Evolutionary conservation across 2,888 invertebrate genomes (phyloP).

Genomic region (Norana najaformis): DNA sequence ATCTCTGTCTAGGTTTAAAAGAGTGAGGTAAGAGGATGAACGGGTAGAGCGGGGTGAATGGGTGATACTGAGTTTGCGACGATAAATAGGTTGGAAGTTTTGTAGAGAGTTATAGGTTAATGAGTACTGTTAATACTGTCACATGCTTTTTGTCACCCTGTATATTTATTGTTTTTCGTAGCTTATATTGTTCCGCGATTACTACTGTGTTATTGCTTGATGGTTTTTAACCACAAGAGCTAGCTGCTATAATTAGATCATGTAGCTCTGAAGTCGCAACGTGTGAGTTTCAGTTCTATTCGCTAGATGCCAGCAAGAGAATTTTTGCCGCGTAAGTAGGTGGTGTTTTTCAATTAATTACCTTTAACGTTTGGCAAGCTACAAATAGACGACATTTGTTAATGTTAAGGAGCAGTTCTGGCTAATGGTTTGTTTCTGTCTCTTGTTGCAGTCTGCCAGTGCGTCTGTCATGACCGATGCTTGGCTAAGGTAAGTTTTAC

Average conservation of each 20-base stretch:
- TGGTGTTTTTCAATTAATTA: not conserved
- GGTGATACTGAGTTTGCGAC: too few relatives aligned
- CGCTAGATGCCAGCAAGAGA: not conserved
- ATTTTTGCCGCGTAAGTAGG: not conserved
- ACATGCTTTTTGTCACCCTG: too few relatives aligned
- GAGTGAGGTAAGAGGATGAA: too few relatives aligned
- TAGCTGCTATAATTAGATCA: not conserved
- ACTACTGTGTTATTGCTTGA: too few relatives aligned
- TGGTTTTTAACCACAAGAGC: not conserved
- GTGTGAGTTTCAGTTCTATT: not conserved
- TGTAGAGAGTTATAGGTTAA: too few relatives aligned
- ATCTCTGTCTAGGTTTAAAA: too few relatives aligned
- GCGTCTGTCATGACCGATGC: constrained; percentile 43
- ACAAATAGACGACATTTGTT: not conserved
- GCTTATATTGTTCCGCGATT: too few relatives aligned
- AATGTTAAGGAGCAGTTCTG: not conserved
- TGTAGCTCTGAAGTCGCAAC: not conserved
- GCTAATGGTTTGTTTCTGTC: not conserved
- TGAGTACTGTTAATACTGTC: too few relatives aligned
- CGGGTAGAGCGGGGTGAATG: too few relatives aligned
- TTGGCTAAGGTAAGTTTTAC: constrained; percentile 39
- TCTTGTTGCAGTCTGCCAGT: constrained; percentile 41
- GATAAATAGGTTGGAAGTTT: too few relatives aligned
- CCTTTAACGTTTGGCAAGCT: not conserved
- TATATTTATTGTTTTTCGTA: too few relatives aligned